These are phyloP conservation scores for Brachionus plicatilis DNA, from an alignment of 1,140 invertebrate genomes.

Conservation along the genomic window DNA sequence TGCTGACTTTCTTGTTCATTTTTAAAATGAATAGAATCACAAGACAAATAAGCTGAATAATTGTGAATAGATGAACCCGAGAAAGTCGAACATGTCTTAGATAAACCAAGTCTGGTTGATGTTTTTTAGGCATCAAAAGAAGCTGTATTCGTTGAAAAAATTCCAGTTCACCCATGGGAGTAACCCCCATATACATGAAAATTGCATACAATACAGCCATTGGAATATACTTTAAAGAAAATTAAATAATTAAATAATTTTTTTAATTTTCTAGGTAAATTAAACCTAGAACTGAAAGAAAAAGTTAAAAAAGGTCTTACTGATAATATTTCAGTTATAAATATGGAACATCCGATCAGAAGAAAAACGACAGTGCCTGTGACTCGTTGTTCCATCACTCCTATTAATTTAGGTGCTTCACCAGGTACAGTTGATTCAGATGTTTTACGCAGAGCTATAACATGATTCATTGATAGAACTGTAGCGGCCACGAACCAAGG, in stretches of 20 bases:
- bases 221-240: conserved; percentile 67
- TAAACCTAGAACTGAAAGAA: background rate
- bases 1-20: conserved; percentile 85
- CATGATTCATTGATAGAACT: conserved; percentile 95
- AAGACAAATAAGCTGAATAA: conserved; percentile 84
- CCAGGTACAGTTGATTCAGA: conserved; percentile 93
- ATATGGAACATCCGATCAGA: conserved; percentile 58
- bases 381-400: conserved; percentile 88
- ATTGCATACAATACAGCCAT: conserved; percentile 87
- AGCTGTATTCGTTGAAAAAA: conserved; percentile 91
- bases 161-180: conserved; percentile 81
- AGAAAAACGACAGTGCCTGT: conserved; percentile 86
- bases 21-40: conserved; percentile 88
- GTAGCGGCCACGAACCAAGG: conserved; percentile 94
- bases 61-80: conserved; percentile 87
- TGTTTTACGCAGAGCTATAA: conserved; percentile 91
- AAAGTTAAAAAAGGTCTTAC: background rate
- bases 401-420: conserved; percentile 87
- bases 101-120: conserved; percentile 97
- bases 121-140: conserved; percentile 95
- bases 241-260: background rate
- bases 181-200: conserved; percentile 97
- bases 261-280: background rate
- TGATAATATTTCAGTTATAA: conserved; percentile 12
- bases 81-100: conserved; percentile 79